phyloP scores from a whole-genome alignment of 2,888 invertebrate genomes.

The Pristionchus entomophagus region DNA sequence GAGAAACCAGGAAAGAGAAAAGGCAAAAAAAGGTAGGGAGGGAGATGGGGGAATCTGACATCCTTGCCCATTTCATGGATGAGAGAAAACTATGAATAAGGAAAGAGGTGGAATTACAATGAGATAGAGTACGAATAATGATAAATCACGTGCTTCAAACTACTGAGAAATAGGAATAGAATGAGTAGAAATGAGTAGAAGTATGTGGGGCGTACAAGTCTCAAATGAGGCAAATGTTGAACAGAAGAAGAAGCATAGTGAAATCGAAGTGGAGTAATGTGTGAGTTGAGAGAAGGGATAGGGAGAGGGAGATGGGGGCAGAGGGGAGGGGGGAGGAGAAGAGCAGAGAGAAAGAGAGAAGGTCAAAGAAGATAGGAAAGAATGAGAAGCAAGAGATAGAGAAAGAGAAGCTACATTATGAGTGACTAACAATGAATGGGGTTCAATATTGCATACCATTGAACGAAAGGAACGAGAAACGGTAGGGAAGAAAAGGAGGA shows the following conservation, averaged over 20 bases:
- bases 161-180: no score
- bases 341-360: no score
- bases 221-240: not conserved
- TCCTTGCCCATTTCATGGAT: not conserved
- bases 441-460: not conserved
- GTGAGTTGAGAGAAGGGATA: constrained; percentile 29
- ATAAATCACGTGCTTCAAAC: no score
- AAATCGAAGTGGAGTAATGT: constrained; percentile 39
- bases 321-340: not conserved
- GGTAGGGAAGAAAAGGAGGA: not conserved
- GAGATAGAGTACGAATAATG: not conserved
- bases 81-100: not conserved
- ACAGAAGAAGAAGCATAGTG: not conserved
- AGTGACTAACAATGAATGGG: not conserved
- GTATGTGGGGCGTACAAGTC: not conserved
- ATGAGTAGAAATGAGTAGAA: not conserved
- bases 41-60: not conserved
- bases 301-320: not conserved
- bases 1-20: not conserved
- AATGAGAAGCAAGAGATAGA: constrained; percentile 2
- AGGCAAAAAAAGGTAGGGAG: constrained; percentile 6
- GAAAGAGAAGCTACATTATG: constrained; percentile 10
- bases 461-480: no score
- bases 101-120: not conserved
- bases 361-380: constrained; percentile 13